Evolutionary conservation across 1,140 invertebrate species (phyloP), one percentile per base, ranked within the genome.

Genomic region (Mylabris phalerata): DNA sequence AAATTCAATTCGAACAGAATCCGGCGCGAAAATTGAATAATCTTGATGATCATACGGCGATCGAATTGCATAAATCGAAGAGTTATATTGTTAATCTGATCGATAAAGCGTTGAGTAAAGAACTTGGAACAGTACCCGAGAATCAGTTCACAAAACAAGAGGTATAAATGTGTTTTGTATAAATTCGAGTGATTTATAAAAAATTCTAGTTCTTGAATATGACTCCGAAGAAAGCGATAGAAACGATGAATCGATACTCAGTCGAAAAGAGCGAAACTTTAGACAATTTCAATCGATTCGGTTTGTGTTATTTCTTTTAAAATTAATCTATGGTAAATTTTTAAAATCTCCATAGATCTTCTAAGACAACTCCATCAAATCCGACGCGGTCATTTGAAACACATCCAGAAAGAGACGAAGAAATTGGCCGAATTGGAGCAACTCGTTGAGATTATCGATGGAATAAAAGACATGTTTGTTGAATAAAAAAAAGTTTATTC

Each of bases 61-160:
- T 76, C 11, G 74, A 78, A 57, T 65, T 77, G n/a, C 72, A 75
- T 26, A 49, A 65, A 10, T 75, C 72, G 2, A 78, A 77, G 57
- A 75, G 67, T 57, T 72, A 74, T 50, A 73, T 78, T 13, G 63
- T 77, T 4, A 71, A 73, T 62, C 62, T 77, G 27, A 78, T 78
- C 50, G 76, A 77, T 46, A 60, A 66, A 25, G 75, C 72, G 3
- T 61, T 77, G 1, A 74, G 71, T 49, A 72, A 67, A 10, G 70
- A 73, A 46, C 59, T 75, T 11, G 71, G 71, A 6, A 74, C 69
- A 0, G 49, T 65, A 13, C 51, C 67, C 3, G 65, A 65, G 54
- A 50, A 54, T 3, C 56, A 57, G 3, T 54, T 43, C 5, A 45
- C 50, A 42, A 55, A 26, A 38, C 9, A 55, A 55, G 39, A 10